phyloP scores from a whole-genome alignment of 2,888 invertebrate species.

The Acleris emargana region DNA sequence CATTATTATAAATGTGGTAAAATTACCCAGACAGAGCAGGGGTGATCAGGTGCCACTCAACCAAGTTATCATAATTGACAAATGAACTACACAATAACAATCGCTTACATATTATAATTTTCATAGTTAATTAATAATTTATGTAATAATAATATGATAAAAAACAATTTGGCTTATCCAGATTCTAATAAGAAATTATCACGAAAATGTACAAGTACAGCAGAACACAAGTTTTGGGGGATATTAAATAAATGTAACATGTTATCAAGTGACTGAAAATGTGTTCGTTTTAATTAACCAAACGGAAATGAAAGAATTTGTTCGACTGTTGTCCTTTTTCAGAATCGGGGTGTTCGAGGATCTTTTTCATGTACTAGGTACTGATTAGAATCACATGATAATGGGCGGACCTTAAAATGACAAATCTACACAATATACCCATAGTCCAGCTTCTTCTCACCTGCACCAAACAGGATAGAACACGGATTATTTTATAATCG shows the following conservation, averaged over 20 bases:
- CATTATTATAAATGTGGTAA: too few relatives aligned
- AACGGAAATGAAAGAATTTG: background rate
- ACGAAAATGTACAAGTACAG: too few relatives aligned
- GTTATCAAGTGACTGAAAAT: background rate
- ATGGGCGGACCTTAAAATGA: constrained; percentile 14
- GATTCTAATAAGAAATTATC: background rate
- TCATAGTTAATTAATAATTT: too few relatives aligned
- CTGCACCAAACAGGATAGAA: background rate
- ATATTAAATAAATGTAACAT: too few relatives aligned
- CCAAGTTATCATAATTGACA: too few relatives aligned
- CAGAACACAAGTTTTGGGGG: too few relatives aligned
- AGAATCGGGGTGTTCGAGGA: background rate
- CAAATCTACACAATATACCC: constrained; percentile 1
- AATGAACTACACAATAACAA: too few relatives aligned
- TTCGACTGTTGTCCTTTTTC: background rate
- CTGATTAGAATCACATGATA: constrained; percentile 43
- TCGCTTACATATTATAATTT: too few relatives aligned
- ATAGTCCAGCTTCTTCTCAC: background rate
- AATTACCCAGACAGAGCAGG: too few relatives aligned
- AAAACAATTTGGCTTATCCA: background rate
- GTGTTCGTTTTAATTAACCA: background rate
- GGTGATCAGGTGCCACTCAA: too few relatives aligned
- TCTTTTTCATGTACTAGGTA: background rate
- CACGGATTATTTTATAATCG: background rate
- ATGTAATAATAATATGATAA: background rate